These are phyloP conservation scores for Drosophila bipectinata DNA, from an alignment of 1,140 invertebrate genomes.

Conservation along the genomic window DNA sequence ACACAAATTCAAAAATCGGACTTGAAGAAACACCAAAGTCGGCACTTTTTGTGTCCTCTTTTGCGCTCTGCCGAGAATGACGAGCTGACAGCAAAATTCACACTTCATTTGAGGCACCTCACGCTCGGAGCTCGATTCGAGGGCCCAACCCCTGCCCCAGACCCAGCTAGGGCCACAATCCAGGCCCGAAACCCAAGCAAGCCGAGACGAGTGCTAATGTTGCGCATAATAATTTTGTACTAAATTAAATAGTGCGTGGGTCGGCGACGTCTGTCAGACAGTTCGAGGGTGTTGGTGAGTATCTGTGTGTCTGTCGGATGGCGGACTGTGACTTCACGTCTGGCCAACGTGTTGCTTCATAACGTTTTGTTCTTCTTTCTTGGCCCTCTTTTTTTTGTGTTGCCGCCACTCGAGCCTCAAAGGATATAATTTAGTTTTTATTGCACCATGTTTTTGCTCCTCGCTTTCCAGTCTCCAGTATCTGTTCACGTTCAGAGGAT, in stretches of 20 bases:
- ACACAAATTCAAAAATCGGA: slow-evolving; percentile 19
- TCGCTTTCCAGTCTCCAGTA: slow-evolving; percentile 10
- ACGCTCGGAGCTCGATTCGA: slow-evolving; percentile 34
- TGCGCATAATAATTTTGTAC: slow-evolving; percentile 81
- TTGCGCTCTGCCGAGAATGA: slow-evolving; percentile 44
- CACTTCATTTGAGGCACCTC: slow-evolving; percentile 77
- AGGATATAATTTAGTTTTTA: slow-evolving; percentile 82
- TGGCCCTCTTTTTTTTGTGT: slow-evolving; percentile 24
- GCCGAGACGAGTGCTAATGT: slow-evolving; percentile 70
- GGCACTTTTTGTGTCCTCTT: slow-evolving; percentile 39
- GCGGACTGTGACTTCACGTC: slow-evolving; percentile 28
- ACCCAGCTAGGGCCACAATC: neutral
- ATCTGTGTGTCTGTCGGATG: slow-evolving; percentile 13
- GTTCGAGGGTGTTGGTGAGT: slow-evolving; percentile 5
- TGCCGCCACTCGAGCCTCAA: slow-evolving; percentile 70
- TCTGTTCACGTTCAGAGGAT: slow-evolving; percentile 37
- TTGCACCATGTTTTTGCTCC: slow-evolving; percentile 55
- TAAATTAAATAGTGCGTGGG: slow-evolving; percentile 82
- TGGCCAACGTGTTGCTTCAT: slow-evolving; percentile 67
- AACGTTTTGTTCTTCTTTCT: slow-evolving; percentile 30
- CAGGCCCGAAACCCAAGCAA: slow-evolving; percentile 14
- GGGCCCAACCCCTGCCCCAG: slow-evolving; percentile 1
- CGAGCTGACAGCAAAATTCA: slow-evolving; percentile 72
- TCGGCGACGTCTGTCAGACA: slow-evolving; percentile 44
- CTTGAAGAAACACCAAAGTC: slow-evolving; percentile 32